These are phyloP conservation scores for Hippopotamus amphibius DNA, from an alignment of 2,113 vertebrate genomes.

Conservation along the genomic window DNA sequence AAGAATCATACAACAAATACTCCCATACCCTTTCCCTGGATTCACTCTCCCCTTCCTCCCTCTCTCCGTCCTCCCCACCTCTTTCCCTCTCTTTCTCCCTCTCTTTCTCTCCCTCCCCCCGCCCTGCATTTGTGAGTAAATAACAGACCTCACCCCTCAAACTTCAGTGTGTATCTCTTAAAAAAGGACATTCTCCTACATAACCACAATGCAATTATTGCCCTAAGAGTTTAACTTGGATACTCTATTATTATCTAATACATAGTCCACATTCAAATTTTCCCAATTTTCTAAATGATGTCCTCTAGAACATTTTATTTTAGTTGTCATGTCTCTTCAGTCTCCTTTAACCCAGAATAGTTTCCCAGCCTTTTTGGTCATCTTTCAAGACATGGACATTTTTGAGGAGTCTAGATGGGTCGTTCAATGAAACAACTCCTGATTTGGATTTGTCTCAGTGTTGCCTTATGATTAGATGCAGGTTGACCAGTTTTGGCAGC, in stretches of 20 bases:
- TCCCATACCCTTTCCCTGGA: not conserved
- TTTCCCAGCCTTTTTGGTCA: not conserved
- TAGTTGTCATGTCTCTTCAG: not conserved
- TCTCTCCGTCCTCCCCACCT: not conserved
- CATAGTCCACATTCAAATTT: not conserved
- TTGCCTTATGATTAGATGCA: not conserved
- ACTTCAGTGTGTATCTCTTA: not conserved
- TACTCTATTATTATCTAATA: not conserved
- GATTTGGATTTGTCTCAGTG: not conserved
- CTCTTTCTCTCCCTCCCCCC: not conserved
- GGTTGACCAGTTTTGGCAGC: not conserved
- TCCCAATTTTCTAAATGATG: slow-evolving; percentile 38
- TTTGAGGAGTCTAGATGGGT: not conserved
- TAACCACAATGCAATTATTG: not conserved
- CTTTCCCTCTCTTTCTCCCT: rapidly evolving
- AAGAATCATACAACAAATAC: not conserved
- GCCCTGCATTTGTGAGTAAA: not conserved
- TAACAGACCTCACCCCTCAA: not conserved
- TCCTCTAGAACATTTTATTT: not conserved
- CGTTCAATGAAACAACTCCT: not conserved
- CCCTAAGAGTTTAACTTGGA: slow-evolving; percentile 38
- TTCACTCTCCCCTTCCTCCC: not conserved
- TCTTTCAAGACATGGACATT: not conserved
- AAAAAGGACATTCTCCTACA: not conserved
- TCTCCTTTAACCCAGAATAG: not conserved